A percentile compares a stretch with the other conserved stretches of the same genome.
Conservation (phyloP, 2,888 invertebrate species). For the Diaperis boleti region DNA sequence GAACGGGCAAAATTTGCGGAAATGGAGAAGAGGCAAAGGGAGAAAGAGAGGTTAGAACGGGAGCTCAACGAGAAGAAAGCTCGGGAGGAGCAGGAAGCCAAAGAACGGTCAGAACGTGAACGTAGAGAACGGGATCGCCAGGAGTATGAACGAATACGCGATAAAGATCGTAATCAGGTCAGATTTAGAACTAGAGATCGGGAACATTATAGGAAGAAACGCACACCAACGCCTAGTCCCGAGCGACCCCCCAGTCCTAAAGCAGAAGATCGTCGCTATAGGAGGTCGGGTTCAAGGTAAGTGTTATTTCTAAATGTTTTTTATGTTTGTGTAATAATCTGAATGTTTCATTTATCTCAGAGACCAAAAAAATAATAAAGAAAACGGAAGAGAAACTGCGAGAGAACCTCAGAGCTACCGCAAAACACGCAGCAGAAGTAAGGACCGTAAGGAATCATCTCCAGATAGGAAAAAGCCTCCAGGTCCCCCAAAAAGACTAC, state of each 20-base stretch:
- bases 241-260: conserved; percentile 46
- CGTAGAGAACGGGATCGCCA: conserved; percentile 59
- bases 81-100: conserved; percentile 58
- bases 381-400: conserved; percentile 43
- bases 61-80: conserved; percentile 63
- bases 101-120: conserved; percentile 57
- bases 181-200: conserved; percentile 65
- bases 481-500: conserved; percentile 75
- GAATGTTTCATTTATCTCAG: neutral
- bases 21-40: conserved; percentile 58
- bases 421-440: conserved; percentile 40
- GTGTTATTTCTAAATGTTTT: neutral
- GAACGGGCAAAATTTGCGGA: conserved; percentile 62
- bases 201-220: conserved; percentile 54
- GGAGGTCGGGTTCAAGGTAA: conserved; percentile 6
- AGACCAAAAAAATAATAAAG: conserved; percentile 27
- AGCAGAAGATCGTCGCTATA: conserved; percentile 1
- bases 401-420: conserved; percentile 34
- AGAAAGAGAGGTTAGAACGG: conserved; percentile 59
- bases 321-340: too few relatives aligned
- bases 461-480: conserved; percentile 58
- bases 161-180: conserved; percentile 59
- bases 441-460: conserved; percentile 43
- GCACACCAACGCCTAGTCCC: conserved; percentile 50
- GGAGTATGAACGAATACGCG: conserved; percentile 60